Percentiles rank a stretch among this genome's conserved stretches.
These are phyloP conservation scores for Napeogenes sylphis DNA, from an alignment of 2,888 invertebrate genomes.

Conservation along the genomic window DNA sequence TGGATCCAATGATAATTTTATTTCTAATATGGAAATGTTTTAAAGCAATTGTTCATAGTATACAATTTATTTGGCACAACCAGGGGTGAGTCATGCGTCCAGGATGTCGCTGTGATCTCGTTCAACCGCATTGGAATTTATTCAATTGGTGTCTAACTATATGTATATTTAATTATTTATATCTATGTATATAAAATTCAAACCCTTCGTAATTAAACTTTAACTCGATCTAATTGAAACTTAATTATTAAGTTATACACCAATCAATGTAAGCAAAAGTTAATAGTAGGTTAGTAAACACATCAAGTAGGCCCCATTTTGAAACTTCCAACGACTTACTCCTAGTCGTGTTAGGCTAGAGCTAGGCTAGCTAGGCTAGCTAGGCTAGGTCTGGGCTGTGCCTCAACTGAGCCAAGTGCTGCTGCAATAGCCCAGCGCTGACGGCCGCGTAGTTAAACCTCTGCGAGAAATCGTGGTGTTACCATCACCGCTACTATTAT, in stretches of 20 bases:
- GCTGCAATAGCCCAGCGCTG: slow-evolving; percentile 74
- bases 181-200: too few species aligned
- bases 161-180: too few species aligned
- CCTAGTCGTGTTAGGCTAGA: slow-evolving; percentile 46
- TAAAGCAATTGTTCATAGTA: too few species aligned
- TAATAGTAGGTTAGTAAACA: slow-evolving; percentile 52
- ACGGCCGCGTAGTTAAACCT: slow-evolving; percentile 77
- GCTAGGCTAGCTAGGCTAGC: slow-evolving; percentile 35
- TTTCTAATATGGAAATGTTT: too few species aligned
- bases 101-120: slow-evolving; percentile 12
- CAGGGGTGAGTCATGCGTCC: too few species aligned
- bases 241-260: background rate
- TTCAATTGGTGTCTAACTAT: slow-evolving; percentile 19
- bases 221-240: too few species aligned
- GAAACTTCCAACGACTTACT: slow-evolving; percentile 62
- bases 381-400: slow-evolving; percentile 62
- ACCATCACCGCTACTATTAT: slow-evolving; percentile 61
- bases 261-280: background rate
- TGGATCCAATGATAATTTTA: too few species aligned
- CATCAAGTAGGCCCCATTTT: slow-evolving; percentile 55
- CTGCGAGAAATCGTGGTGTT: slow-evolving; percentile 67
- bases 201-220: too few species aligned
- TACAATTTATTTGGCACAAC: too few species aligned
- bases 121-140: slow-evolving; percentile 15
- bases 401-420: slow-evolving; percentile 72